These are phyloP conservation scores for Coleophora flavipennella DNA, from an alignment of 2,888 invertebrate genomes.

Conservation along the genomic window DNA sequence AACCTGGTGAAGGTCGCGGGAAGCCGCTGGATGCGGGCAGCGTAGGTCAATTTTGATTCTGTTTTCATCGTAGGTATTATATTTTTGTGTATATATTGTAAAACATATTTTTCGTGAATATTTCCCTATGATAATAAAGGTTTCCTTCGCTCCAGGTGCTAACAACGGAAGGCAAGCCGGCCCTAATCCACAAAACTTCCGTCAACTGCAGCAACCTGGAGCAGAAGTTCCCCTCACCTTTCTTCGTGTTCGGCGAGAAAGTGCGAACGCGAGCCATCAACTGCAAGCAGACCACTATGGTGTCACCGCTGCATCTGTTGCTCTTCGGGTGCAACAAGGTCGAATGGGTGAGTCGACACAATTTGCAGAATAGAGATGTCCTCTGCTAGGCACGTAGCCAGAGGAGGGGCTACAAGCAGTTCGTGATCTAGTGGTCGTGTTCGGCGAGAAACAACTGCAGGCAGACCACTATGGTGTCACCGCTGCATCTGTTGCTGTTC, in stretches of 20 bases:
- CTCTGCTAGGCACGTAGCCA: no score
- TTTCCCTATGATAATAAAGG: no score
- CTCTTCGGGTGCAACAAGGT: slow-evolving; percentile 93
- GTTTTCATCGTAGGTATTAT: no score
- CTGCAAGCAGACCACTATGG: slow-evolving; percentile 96
- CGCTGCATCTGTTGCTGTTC: slow-evolving; percentile 92
- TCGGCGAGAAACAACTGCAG: slow-evolving; percentile 98
- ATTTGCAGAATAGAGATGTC: no score
- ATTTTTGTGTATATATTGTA: no score
- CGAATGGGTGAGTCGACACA: slow-evolving; percentile 76
- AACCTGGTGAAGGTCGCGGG: no score
- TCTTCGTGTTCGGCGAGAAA: slow-evolving; percentile 99
- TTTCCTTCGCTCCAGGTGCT: slow-evolving; percentile 73
- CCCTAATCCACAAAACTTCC: slow-evolving; percentile 96
- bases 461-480: slow-evolving; percentile 94
- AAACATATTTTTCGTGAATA: no score
- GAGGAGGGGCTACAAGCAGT: no score
- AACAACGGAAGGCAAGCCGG: slow-evolving; percentile 95
- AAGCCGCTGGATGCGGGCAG: no score
- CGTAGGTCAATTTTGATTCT: no score
- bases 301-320: slow-evolving; percentile 92
- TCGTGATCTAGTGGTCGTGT: no score
- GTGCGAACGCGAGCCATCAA: slow-evolving; percentile 95
- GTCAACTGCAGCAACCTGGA: slow-evolving; percentile 92
- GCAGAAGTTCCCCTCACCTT: slow-evolving; percentile 90